Conservation (phyloP, 2,797 vertebrate species). For the Botia almorhae region DNA sequence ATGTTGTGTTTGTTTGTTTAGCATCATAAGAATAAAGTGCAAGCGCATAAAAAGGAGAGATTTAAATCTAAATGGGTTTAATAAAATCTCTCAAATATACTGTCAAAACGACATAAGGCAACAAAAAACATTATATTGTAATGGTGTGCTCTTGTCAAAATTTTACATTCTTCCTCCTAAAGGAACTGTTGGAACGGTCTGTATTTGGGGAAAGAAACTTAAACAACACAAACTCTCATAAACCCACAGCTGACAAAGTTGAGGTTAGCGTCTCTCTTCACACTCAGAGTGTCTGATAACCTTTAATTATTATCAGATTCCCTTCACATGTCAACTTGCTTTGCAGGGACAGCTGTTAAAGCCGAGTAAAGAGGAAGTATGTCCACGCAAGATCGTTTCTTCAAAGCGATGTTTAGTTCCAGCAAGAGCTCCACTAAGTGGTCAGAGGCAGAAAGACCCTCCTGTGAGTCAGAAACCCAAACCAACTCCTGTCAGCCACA, state of each 20-base stretch:
- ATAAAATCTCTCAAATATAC: neutral
- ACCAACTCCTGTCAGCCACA: constrained; percentile 68
- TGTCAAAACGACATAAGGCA: neutral
- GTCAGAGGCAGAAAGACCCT: constrained; percentile 10
- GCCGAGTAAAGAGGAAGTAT: constrained; percentile 77
- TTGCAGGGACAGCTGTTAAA: constrained; percentile 79
- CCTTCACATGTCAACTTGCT: constrained; percentile 9
- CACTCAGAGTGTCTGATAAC: neutral
- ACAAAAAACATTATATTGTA: neutral
- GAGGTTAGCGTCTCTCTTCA: constrained; percentile 70
- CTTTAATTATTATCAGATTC: neutral
- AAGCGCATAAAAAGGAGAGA: no score
- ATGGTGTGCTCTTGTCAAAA: neutral
- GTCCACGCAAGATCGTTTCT: constrained; percentile 73
- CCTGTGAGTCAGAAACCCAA: constrained; percentile 71
- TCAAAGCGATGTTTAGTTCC: constrained; percentile 75
- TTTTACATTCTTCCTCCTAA: constrained; percentile 21
- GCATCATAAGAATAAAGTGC: neutral
- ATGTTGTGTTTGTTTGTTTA: neutral
- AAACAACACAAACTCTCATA: constrained; percentile 82
- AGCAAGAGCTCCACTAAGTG: constrained; percentile 69
- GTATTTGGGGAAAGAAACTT: constrained; percentile 96
- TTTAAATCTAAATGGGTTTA: neutral
- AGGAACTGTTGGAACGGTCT: constrained; percentile 86
- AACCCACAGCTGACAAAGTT: constrained; percentile 79